Percentiles rank a stretch among this genome's conserved stretches.
Conservation (phyloP, 2,797 vertebrate species). For the Pseudochromis fuscus region DNA sequence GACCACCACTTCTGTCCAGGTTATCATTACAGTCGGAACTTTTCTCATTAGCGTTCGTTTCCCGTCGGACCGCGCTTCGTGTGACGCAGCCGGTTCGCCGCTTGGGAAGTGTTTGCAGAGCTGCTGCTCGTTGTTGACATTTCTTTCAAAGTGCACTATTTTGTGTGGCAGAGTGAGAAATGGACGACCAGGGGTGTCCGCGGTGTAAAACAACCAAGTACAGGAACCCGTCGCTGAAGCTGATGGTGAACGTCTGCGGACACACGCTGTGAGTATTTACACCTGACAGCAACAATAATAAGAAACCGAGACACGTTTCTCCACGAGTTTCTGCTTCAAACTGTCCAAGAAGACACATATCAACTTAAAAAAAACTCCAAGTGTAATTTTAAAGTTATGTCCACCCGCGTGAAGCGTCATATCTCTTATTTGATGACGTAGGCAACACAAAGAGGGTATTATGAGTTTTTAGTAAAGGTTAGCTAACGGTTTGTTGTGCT, state of each 20-base stretch:
- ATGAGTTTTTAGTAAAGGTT: neutral
- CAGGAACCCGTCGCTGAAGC: slow-evolving; percentile 95
- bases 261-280: slow-evolving; percentile 95
- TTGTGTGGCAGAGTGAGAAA: slow-evolving; percentile 62
- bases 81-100: slow-evolving; percentile 41
- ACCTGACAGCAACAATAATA: slow-evolving; percentile 1
- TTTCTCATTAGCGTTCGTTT: slow-evolving; percentile 28
- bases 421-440: no score
- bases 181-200: slow-evolving; percentile 96
- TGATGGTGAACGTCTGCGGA: slow-evolving; percentile 99
- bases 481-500: neutral
- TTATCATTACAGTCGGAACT: slow-evolving; percentile 58
- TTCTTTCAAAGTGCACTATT: neutral
- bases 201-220: slow-evolving; percentile 98
- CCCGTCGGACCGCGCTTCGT: slow-evolving; percentile 58
- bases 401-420: fast-evolving
- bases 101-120: slow-evolving; percentile 26
- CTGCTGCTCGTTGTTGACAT: slow-evolving; percentile 42
- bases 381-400: neutral
- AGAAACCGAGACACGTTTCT: no score
- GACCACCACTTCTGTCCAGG: slow-evolving; percentile 11
- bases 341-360: neutral
- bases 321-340: neutral
- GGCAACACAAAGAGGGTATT: neutral
- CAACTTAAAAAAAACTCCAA: neutral